phyloP scores from a whole-genome alignment of 2,797 vertebrate species.

The Sebastiscus tertius region DNA sequence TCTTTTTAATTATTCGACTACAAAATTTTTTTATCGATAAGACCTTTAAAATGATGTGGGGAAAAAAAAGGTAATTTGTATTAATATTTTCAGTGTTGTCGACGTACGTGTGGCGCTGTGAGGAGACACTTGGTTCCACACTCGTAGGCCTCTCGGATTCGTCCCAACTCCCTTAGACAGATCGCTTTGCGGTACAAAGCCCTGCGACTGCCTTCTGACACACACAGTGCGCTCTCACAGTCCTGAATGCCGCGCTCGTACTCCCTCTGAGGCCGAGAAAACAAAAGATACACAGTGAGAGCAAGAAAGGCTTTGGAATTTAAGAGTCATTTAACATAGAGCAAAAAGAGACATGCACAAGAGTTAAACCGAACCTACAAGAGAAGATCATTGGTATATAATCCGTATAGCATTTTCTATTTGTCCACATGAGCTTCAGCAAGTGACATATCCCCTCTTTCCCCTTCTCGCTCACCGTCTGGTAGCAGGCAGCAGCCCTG shows the following conservation, averaged over 20 bases:
- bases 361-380: not conserved
- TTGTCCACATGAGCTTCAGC: not conserved
- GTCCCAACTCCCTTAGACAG: constrained; percentile 90
- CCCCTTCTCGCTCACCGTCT: constrained; percentile 84
- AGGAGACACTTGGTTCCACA: constrained; percentile 95
- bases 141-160: constrained; percentile 94
- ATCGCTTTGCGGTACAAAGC: constrained; percentile 94
- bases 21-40: too few species aligned
- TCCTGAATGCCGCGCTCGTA: constrained; percentile 94
- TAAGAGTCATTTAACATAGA: not conserved
- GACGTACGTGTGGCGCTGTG: constrained; percentile 91
- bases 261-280: constrained; percentile 82
- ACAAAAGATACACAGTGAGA: not conserved
- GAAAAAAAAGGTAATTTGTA: not conserved
- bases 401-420: too few species aligned
- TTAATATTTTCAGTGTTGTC: not conserved
- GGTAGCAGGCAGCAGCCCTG: constrained; percentile 92
- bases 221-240: constrained; percentile 88
- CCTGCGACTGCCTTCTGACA: constrained; percentile 88
- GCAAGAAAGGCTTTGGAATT: not conserved
- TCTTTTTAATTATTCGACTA: too few species aligned
- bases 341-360: not conserved
- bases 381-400: not conserved
- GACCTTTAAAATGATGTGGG: not conserved
- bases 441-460: not conserved